A percentile compares a stretch with the other conserved stretches of the same genome.
These are phyloP conservation scores for Florisuga fusca DNA, from an alignment of 2,797 vertebrate genomes.

Conservation along the genomic window DNA sequence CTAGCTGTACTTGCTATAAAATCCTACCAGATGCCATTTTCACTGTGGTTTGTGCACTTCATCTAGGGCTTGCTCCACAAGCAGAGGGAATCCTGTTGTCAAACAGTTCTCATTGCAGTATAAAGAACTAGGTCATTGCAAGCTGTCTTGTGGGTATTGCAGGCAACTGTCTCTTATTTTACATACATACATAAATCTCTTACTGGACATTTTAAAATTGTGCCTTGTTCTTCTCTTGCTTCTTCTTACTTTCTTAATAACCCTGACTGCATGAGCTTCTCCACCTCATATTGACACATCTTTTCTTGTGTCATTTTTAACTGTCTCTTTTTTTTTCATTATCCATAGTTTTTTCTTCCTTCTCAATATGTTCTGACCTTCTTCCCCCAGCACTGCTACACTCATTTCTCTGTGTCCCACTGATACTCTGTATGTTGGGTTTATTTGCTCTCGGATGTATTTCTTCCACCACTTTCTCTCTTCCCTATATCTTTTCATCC, in stretches of 20 bases:
- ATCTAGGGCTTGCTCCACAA: rapidly evolving
- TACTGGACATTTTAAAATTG: neutral
- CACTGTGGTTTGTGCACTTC: neutral
- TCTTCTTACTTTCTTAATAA: neutral
- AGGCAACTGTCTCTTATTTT: neutral
- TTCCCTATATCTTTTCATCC: neutral
- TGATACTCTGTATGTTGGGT: neutral
- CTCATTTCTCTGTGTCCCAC: neutral
- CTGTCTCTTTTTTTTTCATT: neutral
- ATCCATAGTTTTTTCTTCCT: neutral
- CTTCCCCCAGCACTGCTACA: neutral
- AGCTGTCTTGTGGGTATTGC: neutral
- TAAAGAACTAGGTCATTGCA: neutral
- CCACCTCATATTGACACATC: neutral
- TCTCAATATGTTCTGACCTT: neutral
- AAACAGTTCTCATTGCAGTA: neutral
- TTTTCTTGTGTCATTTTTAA: neutral
- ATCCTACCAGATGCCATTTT: neutral
- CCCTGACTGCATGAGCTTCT: neutral
- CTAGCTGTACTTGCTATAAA: neutral
- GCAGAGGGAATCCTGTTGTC: neutral
- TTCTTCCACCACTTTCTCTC: neutral
- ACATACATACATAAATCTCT: neutral
- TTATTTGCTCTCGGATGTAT: neutral
- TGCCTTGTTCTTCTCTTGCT: neutral